These are phyloP conservation scores for Centroberyx gerrardi DNA, from an alignment of 2,797 vertebrate genomes.

Conservation along the genomic window DNA sequence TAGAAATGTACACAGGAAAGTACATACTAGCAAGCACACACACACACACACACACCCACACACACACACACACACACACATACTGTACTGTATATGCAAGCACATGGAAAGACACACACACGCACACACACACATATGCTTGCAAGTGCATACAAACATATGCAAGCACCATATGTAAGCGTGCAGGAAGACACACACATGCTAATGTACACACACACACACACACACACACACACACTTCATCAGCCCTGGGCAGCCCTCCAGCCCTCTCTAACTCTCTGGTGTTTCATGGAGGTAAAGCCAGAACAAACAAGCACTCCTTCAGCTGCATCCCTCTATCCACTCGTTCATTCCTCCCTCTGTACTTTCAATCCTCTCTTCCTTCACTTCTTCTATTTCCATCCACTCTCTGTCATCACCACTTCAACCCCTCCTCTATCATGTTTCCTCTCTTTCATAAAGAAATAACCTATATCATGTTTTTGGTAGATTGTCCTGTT, in stretches of 20 bases:
- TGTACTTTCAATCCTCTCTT: not conserved
- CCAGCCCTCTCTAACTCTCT: conserved; percentile 1
- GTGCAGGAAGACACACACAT: no score
- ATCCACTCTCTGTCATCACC: conserved; percentile 43
- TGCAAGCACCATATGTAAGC: not conserved
- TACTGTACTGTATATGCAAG: no score
- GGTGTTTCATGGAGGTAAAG: conserved; percentile 3
- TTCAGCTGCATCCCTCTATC: not conserved
- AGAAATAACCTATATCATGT: no score
- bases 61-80: no score
- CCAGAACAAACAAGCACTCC: not conserved
- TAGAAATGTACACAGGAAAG: no score
- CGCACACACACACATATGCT: not conserved
- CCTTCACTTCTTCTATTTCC: conserved; percentile 29
- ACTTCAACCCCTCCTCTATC: conserved; percentile 23
- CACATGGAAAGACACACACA: not conserved
- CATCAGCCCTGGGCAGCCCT: not conserved
- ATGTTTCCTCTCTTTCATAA: no score
- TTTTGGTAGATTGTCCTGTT: no score
- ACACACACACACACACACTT: not conserved
- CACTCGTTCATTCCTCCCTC: not conserved
- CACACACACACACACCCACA: no score
- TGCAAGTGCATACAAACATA: not conserved
- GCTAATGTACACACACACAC: not conserved
- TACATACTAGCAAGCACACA: no score